Base-by-base conservation (phyloP, 2,113 vertebrate genomes). In the Naja naja region DNA sequence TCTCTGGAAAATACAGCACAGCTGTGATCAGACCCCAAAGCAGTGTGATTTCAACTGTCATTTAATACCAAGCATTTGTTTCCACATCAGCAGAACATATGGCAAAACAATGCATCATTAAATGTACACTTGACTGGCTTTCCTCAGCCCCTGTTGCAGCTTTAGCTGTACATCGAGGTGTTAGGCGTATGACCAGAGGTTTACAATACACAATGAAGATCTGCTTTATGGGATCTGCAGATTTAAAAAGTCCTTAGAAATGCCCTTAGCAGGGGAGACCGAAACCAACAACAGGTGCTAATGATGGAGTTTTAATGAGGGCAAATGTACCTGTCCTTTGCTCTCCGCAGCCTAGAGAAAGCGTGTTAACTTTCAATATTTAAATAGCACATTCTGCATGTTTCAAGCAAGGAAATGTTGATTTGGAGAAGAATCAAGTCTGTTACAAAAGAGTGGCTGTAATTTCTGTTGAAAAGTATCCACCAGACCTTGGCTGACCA, bases 341-440 rank as follows among this genome's bases (percentile, higher is more conserved):
- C 53, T 91, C 94, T 92, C 9, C 60, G 74, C 58, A n/a, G 9
- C 25, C 56, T 34, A 85, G 11, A 92, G 39, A 89, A 85, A 58
- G 86, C 58, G 74, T 22, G 5, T 52, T 88, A 1, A 11, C 18
- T 74, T 94, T 92, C 54, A 85, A 0, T n/a, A 60, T 88, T 69
- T 88, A 58, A 90, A 89, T 43, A 3, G 0, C 53, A 10, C 88
- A 23, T 58, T 54, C 10, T 56, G 20, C 49, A 85, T 14, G 0
- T 92, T 95, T 94, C n/a, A 25, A 69, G 25, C 52, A n/a, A n/a
- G 89, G 90, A 93, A 93, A 34, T n/a, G 45, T 69, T 54, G 27
- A 20, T 14, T 8, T 14, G 49, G 86, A 49, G 47, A 23, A 18
- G 27, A 52, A 87, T 49, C 34, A 14, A 52, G 47, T 87, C 27